Evolutionary conservation across 2,797 vertebrate species (phyloP).

Genomic region (Hylomyscus alleni): DNA sequence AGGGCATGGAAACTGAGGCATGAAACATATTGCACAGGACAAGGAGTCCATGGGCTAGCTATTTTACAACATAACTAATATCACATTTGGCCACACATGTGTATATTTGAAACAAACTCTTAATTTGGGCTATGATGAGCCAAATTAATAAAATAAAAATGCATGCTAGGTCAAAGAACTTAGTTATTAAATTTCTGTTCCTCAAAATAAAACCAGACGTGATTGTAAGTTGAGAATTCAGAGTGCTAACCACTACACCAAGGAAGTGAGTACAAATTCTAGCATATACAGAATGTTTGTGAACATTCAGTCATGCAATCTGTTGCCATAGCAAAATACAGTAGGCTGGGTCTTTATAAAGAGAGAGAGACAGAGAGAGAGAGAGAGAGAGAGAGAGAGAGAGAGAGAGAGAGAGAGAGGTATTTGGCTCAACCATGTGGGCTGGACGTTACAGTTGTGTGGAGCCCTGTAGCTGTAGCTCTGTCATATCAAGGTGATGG

Average conservation of each 20-base stretch:
- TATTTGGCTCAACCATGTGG: neutral
- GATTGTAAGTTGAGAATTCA: neutral
- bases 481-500: neutral
- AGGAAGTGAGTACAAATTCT: neutral
- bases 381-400: no score
- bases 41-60: neutral
- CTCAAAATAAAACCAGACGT: neutral
- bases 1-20: neutral
- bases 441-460: neutral
- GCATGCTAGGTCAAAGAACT: neutral
- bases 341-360: neutral
- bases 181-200: neutral
- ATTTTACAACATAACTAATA: rapidly evolving
- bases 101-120: neutral
- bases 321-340: neutral
- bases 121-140: neutral
- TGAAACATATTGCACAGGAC: neutral
- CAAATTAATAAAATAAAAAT: neutral
- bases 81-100: neutral
- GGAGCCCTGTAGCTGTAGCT: no score
- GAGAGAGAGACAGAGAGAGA: no score
- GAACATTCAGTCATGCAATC: neutral
- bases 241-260: neutral
- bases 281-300: neutral
- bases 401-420: neutral